Conservation (phyloP, 2,113 vertebrate genomes). For the Carollia perspicillata region DNA sequence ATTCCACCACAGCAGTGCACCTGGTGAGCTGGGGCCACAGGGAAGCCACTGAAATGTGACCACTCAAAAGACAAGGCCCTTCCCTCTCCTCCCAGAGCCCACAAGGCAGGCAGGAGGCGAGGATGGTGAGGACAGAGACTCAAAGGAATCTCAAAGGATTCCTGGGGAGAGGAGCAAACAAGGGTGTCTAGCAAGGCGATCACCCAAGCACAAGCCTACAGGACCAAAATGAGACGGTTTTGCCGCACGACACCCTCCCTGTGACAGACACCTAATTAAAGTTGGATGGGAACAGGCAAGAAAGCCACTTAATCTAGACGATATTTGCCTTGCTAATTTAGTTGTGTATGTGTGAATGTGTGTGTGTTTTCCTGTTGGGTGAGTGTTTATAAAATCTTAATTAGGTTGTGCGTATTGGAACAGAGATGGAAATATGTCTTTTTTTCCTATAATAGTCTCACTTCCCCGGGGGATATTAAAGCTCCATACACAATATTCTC, state of each 20-base stretch:
- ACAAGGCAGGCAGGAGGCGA: background rate
- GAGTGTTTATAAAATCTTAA: slow-evolving; percentile 75
- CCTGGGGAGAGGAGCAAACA: background rate
- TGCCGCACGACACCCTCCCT: background rate
- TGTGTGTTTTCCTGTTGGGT: slow-evolving; percentile 50
- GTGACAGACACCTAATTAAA: slow-evolving; percentile 74
- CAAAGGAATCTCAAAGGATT: background rate
- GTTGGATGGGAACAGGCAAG: slow-evolving; percentile 56
- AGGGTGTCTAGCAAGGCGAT: rapidly evolving
- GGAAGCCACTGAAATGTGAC: background rate
- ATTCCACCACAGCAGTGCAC: rapidly evolving
- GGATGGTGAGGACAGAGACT: rapidly evolving
- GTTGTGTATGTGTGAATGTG: background rate
- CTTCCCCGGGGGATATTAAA: background rate
- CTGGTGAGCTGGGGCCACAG: too few species aligned
- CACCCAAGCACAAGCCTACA: background rate
- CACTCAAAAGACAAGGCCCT: rapidly evolving
- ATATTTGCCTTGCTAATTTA: slow-evolving; percentile 65
- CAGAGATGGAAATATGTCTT: slow-evolving; percentile 40
- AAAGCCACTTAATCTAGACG: slow-evolving; percentile 61
- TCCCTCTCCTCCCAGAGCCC: background rate
- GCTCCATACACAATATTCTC: background rate
- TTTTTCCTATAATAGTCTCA: slow-evolving; percentile 36
- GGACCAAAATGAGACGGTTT: slow-evolving; percentile 36
- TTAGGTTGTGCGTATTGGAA: slow-evolving; percentile 62